Evolutionary conservation across 2,888 invertebrate species (phyloP).

Genomic region (Stenchaetothrips biformis): DNA sequence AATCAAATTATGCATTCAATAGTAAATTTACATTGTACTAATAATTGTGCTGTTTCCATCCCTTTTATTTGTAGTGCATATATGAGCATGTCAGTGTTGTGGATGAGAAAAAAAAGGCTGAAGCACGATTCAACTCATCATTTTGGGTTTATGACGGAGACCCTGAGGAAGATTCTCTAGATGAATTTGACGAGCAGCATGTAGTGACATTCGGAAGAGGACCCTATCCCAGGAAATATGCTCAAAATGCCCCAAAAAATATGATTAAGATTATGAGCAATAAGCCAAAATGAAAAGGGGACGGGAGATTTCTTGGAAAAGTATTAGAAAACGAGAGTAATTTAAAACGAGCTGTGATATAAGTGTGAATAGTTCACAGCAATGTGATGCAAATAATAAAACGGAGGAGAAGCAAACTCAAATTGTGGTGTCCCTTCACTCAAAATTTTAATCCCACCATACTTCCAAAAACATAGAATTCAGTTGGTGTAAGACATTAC

Average conservation of each 20-base stretch:
- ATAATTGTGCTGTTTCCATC: too few species aligned
- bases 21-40: not conserved
- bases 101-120: not conserved
- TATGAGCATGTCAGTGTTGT: not conserved
- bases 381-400: too few species aligned
- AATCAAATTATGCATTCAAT: not conserved
- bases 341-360: too few species aligned
- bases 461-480: too few species aligned
- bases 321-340: too few species aligned
- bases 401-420: too few species aligned
- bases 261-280: not conserved
- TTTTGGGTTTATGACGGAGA: not conserved
- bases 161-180: not conserved
- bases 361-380: too few species aligned
- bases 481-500: too few species aligned
- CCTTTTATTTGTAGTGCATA: not conserved
- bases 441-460: too few species aligned
- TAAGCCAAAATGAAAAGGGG: not conserved
- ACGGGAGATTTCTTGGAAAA: too few species aligned
- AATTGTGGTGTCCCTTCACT: too few species aligned
- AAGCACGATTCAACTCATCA: constrained; percentile 6
- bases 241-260: not conserved
- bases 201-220: constrained; percentile 2
- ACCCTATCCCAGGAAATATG: not conserved
- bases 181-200: constrained; percentile 1